Evolutionary conservation across 2,113 vertebrate species (phyloP).

Genomic region (Myodes glareolus): DNA sequence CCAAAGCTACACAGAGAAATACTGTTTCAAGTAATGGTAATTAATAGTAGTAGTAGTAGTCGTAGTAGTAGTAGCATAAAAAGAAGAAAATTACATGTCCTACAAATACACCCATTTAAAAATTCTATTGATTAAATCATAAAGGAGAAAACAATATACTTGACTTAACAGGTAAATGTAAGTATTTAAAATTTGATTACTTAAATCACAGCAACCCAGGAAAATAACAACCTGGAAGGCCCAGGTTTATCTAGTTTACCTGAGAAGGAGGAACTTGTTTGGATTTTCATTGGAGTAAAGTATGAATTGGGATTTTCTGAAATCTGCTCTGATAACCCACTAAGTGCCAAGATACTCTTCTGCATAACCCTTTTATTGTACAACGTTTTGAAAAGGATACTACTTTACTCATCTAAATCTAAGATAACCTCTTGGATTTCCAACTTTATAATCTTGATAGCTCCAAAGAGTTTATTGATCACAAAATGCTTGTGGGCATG

Average conservation of each 20-base stretch:
- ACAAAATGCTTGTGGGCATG: background rate
- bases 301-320: background rate
- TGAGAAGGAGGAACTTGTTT: background rate
- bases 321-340: background rate
- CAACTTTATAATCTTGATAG: background rate
- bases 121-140: slow-evolving; percentile 7
- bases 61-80: background rate
- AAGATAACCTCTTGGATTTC: background rate
- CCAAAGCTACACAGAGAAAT: background rate
- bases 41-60: no score
- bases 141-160: background rate
- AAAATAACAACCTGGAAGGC: background rate
- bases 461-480: background rate
- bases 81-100: background rate
- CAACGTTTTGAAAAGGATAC: background rate
- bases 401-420: background rate
- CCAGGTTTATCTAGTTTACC: background rate
- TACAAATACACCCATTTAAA: background rate
- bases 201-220: background rate
- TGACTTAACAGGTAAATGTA: background rate
- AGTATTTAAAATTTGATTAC: background rate
- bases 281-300: background rate
- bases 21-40: background rate
- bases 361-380: background rate
- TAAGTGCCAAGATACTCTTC: background rate